Evolutionary conservation across 2,113 vertebrate genomes (phyloP).

Genomic region (Syngnathus typhle): DNA sequence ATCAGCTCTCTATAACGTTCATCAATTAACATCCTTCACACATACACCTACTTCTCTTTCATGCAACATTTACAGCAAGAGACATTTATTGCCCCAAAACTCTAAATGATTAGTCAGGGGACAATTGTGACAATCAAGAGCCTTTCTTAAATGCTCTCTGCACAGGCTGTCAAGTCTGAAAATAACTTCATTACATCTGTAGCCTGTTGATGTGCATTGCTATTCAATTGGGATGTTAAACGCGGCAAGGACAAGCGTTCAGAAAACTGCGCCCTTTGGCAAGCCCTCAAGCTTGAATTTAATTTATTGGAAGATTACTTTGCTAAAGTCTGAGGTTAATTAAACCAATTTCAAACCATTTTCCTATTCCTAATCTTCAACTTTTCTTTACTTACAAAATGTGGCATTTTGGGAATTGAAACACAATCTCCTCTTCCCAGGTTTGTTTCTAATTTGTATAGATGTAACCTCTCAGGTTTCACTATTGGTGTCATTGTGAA

Average conservation of each 20-base stretch:
- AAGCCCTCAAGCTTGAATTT: constrained; percentile 56
- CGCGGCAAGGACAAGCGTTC: constrained; percentile 37
- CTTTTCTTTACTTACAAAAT: constrained; percentile 19
- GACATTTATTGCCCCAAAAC: constrained; percentile 71
- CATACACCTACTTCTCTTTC: constrained; percentile 65
- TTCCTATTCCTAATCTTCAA: constrained; percentile 31
- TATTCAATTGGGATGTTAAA: constrained; percentile 33
- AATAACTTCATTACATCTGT: constrained; percentile 57
- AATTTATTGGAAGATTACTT: constrained; percentile 44
- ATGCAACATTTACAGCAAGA: constrained; percentile 72
- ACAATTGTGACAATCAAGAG: constrained; percentile 53
- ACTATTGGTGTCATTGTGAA: constrained; percentile 60
- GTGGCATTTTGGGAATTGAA: constrained; percentile 34
- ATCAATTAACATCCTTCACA: constrained; percentile 74
- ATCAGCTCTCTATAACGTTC: constrained; percentile 73
- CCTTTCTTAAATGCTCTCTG: constrained; percentile 39
- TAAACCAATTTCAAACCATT: constrained; percentile 51
- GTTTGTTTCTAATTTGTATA: constrained; percentile 51
- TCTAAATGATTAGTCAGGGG: constrained; percentile 70
- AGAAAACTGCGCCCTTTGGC: constrained; percentile 49
- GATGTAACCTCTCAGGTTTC: constrained; percentile 54
- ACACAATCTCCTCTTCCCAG: constrained; percentile 24
- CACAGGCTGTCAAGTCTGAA: constrained; percentile 49
- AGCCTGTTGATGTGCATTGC: constrained; percentile 20
- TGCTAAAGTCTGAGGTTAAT: constrained; percentile 42